Base-by-base conservation (phyloP, 2,113 vertebrate genomes). In the Charina bottae region DNA sequence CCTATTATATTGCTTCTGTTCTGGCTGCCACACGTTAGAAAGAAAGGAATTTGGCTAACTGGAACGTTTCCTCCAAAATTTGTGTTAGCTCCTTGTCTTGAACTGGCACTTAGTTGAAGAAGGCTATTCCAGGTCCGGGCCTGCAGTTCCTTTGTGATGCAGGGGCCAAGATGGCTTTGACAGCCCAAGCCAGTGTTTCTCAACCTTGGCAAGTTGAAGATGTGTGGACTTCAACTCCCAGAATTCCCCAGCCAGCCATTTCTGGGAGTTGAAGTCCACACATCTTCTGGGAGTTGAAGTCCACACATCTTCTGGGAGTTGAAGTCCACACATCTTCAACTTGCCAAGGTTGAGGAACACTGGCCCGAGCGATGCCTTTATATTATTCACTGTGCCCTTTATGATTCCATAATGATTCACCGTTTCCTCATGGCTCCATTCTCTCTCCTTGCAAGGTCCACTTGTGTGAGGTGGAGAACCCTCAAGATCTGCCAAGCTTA, bases 381-480 rank as follows among this genome's bases (percentile, higher is more conserved):
- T 8, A 33, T 46, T 37, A 28, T 26, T 55, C 46, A 10, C 13
- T 21, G 17, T 62, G 42, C 23, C 55, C 55, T 23, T 78, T 9
- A 8, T 37, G 6, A 78, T 78, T 37, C 68, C 64, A 33, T 72
- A 72, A 33, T 33, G n/a, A 2, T 72, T 6, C 28, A 33, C n/a
- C 7, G 17, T 78, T 78, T 21, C 17, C 33, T 21, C 26, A 26
- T 24, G 37, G 11, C 33, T 37, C 33, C 7, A 9, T 13, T 60
- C 0, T 64, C 6, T 53, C 46, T 92, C 42, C 85, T 46, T 33
- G 1, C 91, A 95, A 99, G 99, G 99, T 99, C 55, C 99, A 99
- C 94, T 96, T 99, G 94, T 99, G 99, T 96, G 98, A 99, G 96
- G 98, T 99, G 0, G 98, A 98, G 93, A 98, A 95, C 95, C 98